Evolutionary conservation across 2,797 vertebrate species (phyloP).

Genomic region (Coccyzus lansbergi): DNA sequence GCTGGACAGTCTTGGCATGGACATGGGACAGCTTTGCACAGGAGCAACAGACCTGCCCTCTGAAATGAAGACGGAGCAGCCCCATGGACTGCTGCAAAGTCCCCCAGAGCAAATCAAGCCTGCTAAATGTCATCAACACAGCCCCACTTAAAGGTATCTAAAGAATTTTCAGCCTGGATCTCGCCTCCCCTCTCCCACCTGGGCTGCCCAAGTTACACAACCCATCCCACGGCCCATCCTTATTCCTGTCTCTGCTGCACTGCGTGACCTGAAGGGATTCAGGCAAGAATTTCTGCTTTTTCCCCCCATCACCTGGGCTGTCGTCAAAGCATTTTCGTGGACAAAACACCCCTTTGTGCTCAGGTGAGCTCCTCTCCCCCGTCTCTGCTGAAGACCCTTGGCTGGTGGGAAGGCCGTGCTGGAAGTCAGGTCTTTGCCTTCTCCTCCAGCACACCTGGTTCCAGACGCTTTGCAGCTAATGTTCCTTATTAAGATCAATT

Average conservation of each 20-base stretch:
- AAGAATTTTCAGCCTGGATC: not conserved
- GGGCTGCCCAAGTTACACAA: not conserved
- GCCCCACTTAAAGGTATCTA: not conserved
- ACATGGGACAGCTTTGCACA: not conserved
- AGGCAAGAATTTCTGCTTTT: not conserved
- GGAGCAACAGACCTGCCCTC: not conserved
- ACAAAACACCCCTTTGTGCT: not conserved
- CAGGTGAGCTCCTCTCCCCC: not conserved
- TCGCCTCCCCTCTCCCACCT: not conserved
- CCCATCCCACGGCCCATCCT: not conserved
- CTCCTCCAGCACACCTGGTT: not conserved
- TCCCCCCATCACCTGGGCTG: not conserved
- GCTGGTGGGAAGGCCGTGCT: not conserved
- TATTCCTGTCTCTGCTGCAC: not conserved
- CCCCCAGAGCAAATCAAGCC: not conserved
- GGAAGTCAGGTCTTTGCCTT: not conserved
- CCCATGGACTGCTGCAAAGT: not conserved
- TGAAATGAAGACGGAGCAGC: not conserved
- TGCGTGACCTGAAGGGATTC: not conserved
- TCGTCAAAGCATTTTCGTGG: not conserved
- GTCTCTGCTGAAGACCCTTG: accelerated
- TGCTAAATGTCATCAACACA: not conserved
- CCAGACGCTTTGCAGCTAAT: not conserved
- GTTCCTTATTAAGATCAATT: conserved; percentile 39
- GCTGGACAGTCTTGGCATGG: not conserved